Percentiles rank a stretch among this genome's conserved stretches.
These are phyloP conservation scores for Poecile atricapillus DNA, from an alignment of 2,113 vertebrate species.

Conservation along the genomic window DNA sequence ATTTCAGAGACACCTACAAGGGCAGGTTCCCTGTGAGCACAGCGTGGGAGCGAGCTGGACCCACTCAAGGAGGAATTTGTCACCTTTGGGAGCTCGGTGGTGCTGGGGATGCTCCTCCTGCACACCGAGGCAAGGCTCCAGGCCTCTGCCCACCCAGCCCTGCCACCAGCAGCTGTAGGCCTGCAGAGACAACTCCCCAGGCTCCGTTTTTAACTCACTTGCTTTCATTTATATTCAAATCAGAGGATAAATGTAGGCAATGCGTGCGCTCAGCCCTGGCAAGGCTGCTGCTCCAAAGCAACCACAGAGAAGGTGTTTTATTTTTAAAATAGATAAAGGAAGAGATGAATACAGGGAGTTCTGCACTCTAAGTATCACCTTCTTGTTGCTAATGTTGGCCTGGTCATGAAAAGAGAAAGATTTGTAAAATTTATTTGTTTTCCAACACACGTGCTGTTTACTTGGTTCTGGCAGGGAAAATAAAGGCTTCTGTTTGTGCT, in stretches of 20 bases:
- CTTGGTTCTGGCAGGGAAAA: background rate
- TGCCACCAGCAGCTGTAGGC: background rate
- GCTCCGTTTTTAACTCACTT: background rate
- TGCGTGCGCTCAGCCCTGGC: background rate
- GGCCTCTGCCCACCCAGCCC: background rate
- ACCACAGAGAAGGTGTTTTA: background rate
- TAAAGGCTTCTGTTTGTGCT: background rate
- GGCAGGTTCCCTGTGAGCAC: background rate
- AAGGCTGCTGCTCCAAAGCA: background rate
- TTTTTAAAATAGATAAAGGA: background rate
- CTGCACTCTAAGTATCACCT: background rate
- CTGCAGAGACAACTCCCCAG: background rate
- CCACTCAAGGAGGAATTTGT: background rate
- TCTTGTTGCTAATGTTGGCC: background rate
- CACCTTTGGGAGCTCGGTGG: accelerated
- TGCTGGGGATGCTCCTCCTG: background rate
- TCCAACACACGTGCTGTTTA: background rate
- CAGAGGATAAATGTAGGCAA: conserved; percentile 23
- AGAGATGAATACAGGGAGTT: background rate
- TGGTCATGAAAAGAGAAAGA: background rate
- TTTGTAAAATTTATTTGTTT: background rate
- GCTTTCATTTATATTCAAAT: conserved; percentile 40
- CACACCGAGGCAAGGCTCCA: background rate
- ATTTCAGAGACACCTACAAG: background rate
- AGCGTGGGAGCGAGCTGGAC: background rate